A percentile compares a stretch with the other conserved stretches of the same genome.
Evolutionary conservation across 2,113 vertebrate genomes (phyloP).

Genomic region (Microcebus lehilahytsara): DNA sequence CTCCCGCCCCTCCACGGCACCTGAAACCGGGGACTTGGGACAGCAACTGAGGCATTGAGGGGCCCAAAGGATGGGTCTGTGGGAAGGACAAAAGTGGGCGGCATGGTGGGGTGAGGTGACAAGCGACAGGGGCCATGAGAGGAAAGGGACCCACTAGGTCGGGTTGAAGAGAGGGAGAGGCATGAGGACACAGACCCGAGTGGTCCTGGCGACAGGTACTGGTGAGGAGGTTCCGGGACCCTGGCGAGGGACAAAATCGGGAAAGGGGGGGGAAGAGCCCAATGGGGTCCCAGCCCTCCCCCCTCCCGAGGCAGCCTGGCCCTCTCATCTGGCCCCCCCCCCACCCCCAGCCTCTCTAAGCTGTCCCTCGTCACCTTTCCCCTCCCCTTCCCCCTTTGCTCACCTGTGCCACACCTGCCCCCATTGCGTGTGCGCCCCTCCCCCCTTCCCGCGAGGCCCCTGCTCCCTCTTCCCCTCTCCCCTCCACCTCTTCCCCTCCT

Average conservation of each 20-base stretch:
- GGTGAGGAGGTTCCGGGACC: neutral
- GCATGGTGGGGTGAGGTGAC: neutral
- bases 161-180: neutral
- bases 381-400: neutral
- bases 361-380: neutral
- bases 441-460: neutral
- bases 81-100: neutral
- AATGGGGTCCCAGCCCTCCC: neutral
- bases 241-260: neutral
- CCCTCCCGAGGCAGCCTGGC: neutral
- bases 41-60: neutral
- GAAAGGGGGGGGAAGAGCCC: neutral
- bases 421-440: neutral
- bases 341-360: neutral
- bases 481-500: neutral
- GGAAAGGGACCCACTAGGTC: neutral
- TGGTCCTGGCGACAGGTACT: neutral
- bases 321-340: neutral
- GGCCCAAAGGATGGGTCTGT: neutral
- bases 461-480: neutral
- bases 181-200: neutral
- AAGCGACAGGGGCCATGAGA: neutral
- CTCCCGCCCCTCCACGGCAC: neutral
- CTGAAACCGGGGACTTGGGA: neutral
- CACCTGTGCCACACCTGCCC: neutral